Percentiles rank a stretch among this genome's conserved stretches.
These are phyloP conservation scores for Gallirallus australis DNA, from an alignment of 2,797 vertebrate genomes.

Conservation along the genomic window DNA sequence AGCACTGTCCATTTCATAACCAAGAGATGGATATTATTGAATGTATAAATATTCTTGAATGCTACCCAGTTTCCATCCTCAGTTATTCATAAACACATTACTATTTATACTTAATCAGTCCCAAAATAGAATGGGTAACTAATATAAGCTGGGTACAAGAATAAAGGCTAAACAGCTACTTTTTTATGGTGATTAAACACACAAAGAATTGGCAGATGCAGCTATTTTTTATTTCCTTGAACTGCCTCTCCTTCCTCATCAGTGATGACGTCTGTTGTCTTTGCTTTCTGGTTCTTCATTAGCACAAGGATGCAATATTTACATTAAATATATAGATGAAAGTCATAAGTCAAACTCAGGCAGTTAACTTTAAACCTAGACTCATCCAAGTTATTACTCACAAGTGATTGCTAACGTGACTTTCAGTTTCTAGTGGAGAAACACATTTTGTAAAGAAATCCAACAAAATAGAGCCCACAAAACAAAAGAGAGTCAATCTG, in stretches of 20 bases:
- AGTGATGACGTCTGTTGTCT: neutral
- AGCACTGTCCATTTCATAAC: neutral
- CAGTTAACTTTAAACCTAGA: neutral
- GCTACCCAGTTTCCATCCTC: neutral
- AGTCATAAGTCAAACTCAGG: neutral
- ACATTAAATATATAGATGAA: neutral
- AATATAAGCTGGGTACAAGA: neutral
- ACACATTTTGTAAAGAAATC: neutral
- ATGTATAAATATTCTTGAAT: neutral
- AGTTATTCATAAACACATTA: neutral
- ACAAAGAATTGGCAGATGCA: neutral
- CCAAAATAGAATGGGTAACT: neutral
- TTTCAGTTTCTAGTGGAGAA: neutral
- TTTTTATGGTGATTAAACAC: neutral
- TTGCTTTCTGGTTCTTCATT: neutral
- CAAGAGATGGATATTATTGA: neutral
- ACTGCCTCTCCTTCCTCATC: neutral
- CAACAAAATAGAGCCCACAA: neutral
- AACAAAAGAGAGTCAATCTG: neutral
- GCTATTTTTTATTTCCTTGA: slow-evolving; percentile 1
- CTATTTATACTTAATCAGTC: neutral
- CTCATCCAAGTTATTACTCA: neutral
- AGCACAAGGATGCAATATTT: neutral
- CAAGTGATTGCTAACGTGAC: neutral
- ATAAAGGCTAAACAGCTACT: neutral